Percentiles rank a stretch among this genome's conserved stretches.
Conservation (phyloP, 1,140 invertebrate genomes). For the Hycleus cichorii region DNA sequence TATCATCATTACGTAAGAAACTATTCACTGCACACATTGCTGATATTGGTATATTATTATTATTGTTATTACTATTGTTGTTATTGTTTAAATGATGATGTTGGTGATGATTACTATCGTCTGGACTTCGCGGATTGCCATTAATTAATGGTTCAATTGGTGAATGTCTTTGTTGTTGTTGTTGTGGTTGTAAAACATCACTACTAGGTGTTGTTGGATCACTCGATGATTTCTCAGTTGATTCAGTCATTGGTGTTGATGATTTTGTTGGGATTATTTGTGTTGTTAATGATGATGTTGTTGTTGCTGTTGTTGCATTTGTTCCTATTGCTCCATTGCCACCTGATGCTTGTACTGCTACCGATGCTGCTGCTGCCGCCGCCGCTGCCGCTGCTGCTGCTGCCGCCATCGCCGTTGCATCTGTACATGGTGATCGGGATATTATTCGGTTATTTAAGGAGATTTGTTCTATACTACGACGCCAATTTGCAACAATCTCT, state of each 20-base stretch:
- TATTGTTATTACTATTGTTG: slow-evolving; percentile 14
- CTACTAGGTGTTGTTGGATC: too few species aligned
- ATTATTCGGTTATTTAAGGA: slow-evolving; percentile 30
- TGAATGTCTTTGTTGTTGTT: slow-evolving; percentile 28
- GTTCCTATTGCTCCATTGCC: slow-evolving; percentile 38
- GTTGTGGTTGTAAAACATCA: slow-evolving; percentile 22
- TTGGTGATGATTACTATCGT: slow-evolving; percentile 49
- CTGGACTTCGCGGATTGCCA: slow-evolving; percentile 50
- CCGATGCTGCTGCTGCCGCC: slow-evolving; percentile 37
- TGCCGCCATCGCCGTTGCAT: slow-evolving; percentile 30
- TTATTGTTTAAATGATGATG: slow-evolving; percentile 19
- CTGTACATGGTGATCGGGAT: slow-evolving; percentile 23
- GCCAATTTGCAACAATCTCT: slow-evolving; percentile 71
- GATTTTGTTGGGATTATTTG: background rate
- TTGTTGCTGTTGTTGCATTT: slow-evolving; percentile 38
- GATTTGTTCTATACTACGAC: slow-evolving; percentile 55
- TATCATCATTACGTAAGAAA: slow-evolving; percentile 46
- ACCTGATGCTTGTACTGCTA: slow-evolving; percentile 24
- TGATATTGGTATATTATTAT: slow-evolving; percentile 49
- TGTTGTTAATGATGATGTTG: slow-evolving; percentile 6
- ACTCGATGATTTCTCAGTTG: too few species aligned
- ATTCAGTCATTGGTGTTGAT: too few species aligned
- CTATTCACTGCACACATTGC: slow-evolving; percentile 40
- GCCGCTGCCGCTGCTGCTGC: slow-evolving; percentile 24
- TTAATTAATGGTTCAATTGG: slow-evolving; percentile 32